A percentile compares a stretch with the other conserved stretches of the same genome.
Conservation (phyloP, 2,113 vertebrate genomes). For the pig (Sus scrofa) region T2T-Sscrofa CM000814.6:72752501-72753000, state of each 20-base stretch:
- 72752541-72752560: background rate
- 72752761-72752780: background rate
- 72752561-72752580: background rate
- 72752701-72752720: background rate
- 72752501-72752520: background rate
- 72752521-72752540: background rate
- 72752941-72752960: too few species aligned
- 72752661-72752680: slow-evolving; percentile 11
- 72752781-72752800: background rate
- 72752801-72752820: background rate
- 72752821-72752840: background rate
- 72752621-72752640: background rate
- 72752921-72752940: too few species aligned
- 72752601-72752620: background rate
- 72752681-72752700: background rate
- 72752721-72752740: background rate
- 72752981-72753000: too few species aligned
- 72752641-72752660: background rate
- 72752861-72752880: background rate
- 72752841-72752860: background rate
- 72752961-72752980: too few species aligned
- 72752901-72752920: too few species aligned
- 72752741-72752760: background rate
- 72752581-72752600: background rate
- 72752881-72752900: too few species aligned